Evolutionary conservation across 2,888 invertebrate genomes (phyloP), one percentile per base, ranked within the genome.

Genomic region (Ceraclea dissimilis): DNA sequence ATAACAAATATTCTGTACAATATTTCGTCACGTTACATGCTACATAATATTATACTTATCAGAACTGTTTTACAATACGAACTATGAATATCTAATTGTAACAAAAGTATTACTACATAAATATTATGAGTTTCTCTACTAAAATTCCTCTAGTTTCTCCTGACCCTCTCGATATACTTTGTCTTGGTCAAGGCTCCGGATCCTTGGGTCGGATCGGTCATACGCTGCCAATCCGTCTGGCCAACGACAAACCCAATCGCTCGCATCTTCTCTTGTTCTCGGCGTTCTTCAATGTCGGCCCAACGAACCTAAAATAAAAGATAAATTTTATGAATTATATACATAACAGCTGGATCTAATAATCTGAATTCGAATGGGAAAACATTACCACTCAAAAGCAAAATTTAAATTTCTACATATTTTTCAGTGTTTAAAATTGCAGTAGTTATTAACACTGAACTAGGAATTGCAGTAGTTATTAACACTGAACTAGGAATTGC

Each of bases 191-290:
- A 83, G 13, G 94, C 95, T 66, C 87, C 85, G 66, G 88, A 85
- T 2, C 94, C 95, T 71, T 86, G 86, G 21, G 89, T 85, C 2
- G 92, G 91, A 73, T 96, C 95, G 73, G 93, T 93, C 88, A 96
- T 93, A 63, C 93, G 82, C 62, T 87, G 84, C 97, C 96, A 97
- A 71, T 97, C 91, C 1, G 96, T 96, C 68, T 94, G 94, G 1
- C 97, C 96, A 58, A 97, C 93, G 52, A 97, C 93, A 76, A 97
- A 97, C 19, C 97, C 97, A 62, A 97, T 88, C 21, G 93, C 93
- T 52, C 94, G 85, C 84, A 94, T 89, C 76, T 93, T 90, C 70
- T 90, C 89, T 75, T 94, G 94, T 67, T 90, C 79, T 66, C 90
- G 88, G 68, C 88, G 82, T 73, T 96, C 96, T 79, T 97, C 97